Evolutionary conservation across 2,888 invertebrate genomes (phyloP).

Genomic region (Heliconius ethilla): DNA sequence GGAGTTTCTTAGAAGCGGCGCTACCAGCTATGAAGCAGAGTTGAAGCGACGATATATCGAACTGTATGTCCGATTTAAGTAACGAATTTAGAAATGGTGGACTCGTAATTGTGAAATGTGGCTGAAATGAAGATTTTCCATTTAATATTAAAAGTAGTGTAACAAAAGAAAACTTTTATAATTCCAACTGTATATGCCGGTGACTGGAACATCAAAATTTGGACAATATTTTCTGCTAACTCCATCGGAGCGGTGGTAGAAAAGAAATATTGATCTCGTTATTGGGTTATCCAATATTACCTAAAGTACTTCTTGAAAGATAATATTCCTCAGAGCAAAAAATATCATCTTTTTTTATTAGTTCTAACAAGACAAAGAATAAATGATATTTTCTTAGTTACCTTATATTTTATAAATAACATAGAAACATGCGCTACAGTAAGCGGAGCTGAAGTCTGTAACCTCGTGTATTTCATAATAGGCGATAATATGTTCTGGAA

Average conservation of each 20-base stretch:
- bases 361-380: too few relatives aligned
- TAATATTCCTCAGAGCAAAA: too few relatives aligned
- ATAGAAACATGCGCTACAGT: constrained; percentile 51
- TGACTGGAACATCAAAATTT: too few relatives aligned
- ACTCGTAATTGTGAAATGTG: constrained; percentile 48
- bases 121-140: constrained; percentile 44
- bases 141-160: too few relatives aligned
- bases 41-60: constrained; percentile 62
- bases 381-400: neutral
- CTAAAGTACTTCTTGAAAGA: too few relatives aligned
- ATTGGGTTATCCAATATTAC: too few relatives aligned
- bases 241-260: too few relatives aligned
- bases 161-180: too few relatives aligned
- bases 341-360: too few relatives aligned
- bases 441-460: constrained; percentile 51
- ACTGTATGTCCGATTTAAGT: constrained; percentile 53
- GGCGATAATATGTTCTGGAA: constrained; percentile 50
- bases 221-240: too few relatives aligned
- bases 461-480: constrained; percentile 52
- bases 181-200: too few relatives aligned
- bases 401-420: constrained; percentile 55
- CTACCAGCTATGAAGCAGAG: constrained; percentile 59
- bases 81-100: constrained; percentile 58
- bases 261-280: too few relatives aligned
- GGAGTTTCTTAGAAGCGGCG: constrained; percentile 46